Evolutionary conservation across 2,888 invertebrate genomes (phyloP).

Genomic region (Vannuccia rotundouncinata): DNA sequence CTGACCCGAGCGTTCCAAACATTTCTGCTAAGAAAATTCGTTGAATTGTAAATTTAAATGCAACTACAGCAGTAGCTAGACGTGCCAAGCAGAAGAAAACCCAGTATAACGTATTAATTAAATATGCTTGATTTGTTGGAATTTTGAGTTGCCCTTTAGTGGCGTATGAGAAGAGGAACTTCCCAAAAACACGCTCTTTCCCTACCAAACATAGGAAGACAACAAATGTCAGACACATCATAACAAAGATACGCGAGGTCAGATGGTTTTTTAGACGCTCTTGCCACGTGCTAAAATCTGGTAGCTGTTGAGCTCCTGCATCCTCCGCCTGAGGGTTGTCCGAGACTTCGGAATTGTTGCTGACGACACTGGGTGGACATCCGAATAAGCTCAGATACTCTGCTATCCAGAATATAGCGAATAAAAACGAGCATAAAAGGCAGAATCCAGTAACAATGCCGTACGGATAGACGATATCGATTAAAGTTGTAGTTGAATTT

Average conservation of each 20-base stretch:
- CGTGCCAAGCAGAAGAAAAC: slow-evolving; percentile 18
- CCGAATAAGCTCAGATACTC: neutral
- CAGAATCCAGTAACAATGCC: neutral
- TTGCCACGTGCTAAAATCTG: neutral
- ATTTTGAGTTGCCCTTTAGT: slow-evolving; percentile 12
- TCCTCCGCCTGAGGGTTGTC: neutral
- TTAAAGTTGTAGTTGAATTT: neutral
- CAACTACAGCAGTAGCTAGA: neutral
- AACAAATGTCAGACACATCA: slow-evolving; percentile 16
- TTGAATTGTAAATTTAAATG: slow-evolving; percentile 4
- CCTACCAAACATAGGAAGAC: slow-evolving; percentile 16
- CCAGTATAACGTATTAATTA: slow-evolving; percentile 32
- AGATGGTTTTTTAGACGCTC: neutral
- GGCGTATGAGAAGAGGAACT: slow-evolving; percentile 28
- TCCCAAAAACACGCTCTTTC: slow-evolving; percentile 30
- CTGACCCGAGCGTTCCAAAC: neutral
- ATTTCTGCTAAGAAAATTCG: slow-evolving; percentile 22
- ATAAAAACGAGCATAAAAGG: neutral
- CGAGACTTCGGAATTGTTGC: neutral
- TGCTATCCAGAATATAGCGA: neutral
- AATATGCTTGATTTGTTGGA: neutral
- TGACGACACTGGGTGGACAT: neutral
- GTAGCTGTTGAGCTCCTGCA: neutral
- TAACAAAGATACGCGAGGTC: neutral
- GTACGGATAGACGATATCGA: neutral